Evolutionary conservation across 2,113 vertebrate genomes (phyloP).

Genomic region (Corynorhinus townsendii): DNA sequence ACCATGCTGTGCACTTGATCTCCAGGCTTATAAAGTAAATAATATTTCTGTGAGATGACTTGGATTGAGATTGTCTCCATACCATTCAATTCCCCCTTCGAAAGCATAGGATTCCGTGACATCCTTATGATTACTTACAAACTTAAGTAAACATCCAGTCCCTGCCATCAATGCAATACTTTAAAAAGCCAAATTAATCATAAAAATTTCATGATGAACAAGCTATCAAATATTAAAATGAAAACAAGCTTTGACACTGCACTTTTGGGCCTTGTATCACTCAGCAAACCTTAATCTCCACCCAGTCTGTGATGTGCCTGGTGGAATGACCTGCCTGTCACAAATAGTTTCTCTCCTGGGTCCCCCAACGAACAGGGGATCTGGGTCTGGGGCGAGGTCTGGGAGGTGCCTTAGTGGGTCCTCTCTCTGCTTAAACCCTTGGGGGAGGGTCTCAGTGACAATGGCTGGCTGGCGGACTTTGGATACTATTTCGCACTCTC

Average conservation of each 20-base stretch:
- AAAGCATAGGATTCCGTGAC: too few species aligned
- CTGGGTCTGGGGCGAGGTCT: background rate
- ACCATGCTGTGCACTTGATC: too few species aligned
- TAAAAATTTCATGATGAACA: background rate
- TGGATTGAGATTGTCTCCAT: background rate
- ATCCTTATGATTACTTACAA: too few species aligned
- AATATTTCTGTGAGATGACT: background rate
- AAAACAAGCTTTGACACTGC: background rate
- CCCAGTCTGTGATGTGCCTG: background rate
- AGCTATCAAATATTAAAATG: background rate
- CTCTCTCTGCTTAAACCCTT: background rate
- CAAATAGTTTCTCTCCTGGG: background rate
- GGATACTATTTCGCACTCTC: background rate
- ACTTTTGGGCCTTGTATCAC: rapidly evolving
- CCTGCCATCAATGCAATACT: background rate
- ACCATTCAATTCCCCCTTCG: background rate
- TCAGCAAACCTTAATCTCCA: background rate
- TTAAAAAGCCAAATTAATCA: background rate
- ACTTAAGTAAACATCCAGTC: too few species aligned
- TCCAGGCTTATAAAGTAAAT: background rate
- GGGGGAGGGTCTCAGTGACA: background rate
- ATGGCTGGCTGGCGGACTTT: background rate
- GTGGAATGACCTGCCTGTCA: too few species aligned
- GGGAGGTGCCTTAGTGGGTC: background rate
- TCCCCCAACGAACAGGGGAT: background rate